These are phyloP conservation scores for Eulithis testata DNA, from an alignment of 2,888 invertebrate species.

Conservation along the genomic window DNA sequence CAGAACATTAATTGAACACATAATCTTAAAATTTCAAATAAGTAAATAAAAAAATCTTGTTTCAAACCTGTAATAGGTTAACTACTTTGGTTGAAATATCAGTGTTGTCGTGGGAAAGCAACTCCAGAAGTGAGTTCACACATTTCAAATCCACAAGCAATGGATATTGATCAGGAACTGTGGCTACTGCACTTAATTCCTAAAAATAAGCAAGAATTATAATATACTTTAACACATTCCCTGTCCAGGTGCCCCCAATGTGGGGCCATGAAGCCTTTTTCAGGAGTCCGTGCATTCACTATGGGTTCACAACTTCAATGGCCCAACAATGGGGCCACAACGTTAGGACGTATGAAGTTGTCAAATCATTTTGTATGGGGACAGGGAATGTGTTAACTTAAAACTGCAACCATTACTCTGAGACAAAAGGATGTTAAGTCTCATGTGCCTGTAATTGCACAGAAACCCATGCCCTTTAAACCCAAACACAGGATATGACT, in stretches of 20 bases:
- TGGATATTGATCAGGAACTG: constrained; percentile 97
- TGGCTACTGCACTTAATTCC: constrained; percentile 97
- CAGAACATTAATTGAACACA: neutral
- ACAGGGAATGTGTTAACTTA: no score
- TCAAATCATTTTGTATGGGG: no score
- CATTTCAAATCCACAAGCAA: constrained; percentile 95
- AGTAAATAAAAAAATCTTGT: neutral
- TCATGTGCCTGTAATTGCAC: no score
- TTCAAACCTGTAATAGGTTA: constrained; percentile 84
- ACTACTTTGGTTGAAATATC: constrained; percentile 94
- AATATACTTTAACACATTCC: neutral
- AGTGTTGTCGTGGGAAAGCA: constrained; percentile 98
- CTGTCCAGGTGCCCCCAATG: no score
- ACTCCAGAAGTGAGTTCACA: constrained; percentile 94
- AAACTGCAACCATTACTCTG: neutral
- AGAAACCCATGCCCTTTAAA: no score
- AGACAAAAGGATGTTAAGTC: no score
- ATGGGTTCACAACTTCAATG: no score
- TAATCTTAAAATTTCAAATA: neutral
- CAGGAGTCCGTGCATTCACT: no score
- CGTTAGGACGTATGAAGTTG: no score
- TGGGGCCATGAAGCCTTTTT: no score
- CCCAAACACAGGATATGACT: no score
- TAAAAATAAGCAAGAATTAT: constrained; percentile 75
- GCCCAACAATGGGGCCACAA: no score